These are phyloP conservation scores for Pan paniscus DNA, from an alignment of 2,113 vertebrate species.

Conservation along the genomic window DNA sequence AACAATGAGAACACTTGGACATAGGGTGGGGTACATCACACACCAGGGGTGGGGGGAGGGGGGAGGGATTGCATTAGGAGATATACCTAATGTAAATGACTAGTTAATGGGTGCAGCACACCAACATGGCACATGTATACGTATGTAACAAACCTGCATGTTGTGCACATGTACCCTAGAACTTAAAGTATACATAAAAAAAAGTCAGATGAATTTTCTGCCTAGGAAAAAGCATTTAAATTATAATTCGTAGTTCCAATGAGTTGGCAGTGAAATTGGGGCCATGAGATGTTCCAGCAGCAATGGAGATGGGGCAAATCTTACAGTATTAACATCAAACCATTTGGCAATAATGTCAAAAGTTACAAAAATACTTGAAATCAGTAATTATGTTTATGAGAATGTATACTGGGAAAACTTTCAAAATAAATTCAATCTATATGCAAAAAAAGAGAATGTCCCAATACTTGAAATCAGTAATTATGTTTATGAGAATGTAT, in stretches of 20 bases:
- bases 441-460: too few species aligned
- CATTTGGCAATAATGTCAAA: background rate
- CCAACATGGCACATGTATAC: too few species aligned
- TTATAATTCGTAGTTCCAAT: background rate
- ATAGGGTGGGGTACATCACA: too few species aligned
- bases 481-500: background rate
- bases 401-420: background rate
- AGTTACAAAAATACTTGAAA: background rate
- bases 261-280: background rate
- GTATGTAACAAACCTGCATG: too few species aligned
- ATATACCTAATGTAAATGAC: too few species aligned
- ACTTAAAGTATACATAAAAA: background rate
- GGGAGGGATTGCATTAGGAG: too few species aligned
- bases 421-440: background rate
- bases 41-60: too few species aligned
- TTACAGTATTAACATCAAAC: background rate
- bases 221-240: background rate
- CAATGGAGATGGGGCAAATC: background rate
- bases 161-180: too few species aligned
- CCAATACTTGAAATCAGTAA: background rate
- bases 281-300: background rate
- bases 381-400: background rate
- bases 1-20: too few species aligned
- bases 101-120: too few species aligned
- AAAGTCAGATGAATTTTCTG: background rate